Base-by-base conservation (phyloP, 2,797 vertebrate genomes). In the Petrocephalus schoutedeni region DNA sequence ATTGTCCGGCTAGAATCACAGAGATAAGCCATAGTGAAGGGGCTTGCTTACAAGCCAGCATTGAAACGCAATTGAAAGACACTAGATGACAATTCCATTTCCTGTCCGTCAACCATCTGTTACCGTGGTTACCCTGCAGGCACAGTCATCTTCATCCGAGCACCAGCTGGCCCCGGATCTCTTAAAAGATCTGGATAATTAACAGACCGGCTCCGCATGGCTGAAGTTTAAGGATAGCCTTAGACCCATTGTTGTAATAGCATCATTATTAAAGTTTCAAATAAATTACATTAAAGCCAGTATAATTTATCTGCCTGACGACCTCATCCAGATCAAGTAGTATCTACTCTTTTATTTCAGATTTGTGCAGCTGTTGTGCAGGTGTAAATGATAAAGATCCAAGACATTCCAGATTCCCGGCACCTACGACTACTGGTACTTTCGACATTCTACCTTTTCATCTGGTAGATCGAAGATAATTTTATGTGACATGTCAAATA, bases 191-290 rank as follows among this genome's bases (percentile, higher is more conserved):
- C 53, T 32, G 12, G 23, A 45, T 58, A 86, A 58, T 86, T 57
- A 86, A 57, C 56, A n/a, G 54, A 41, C 16, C 5, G 16, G 53
- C 56, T n/a, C 19, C 53, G 53, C 84, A 41, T 16, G 84, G 54
- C 56, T 58, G 54, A 54, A 19, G 84, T 36, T 58, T 57, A 86
- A 86, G 53, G 84, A 86, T 10, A 58, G 32, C 56, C 32, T 86
- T 86, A 14, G 32, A 10, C 54, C 28, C 28, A 23, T 58, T 32
- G 23, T 58, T 32, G 19, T 32, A 58, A 16, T 28, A 59, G 54
- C 54, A 56, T 86, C 14, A 86, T 57, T 32, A 86, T 86, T 21
- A 86, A 84, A 84, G 64, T 71, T 71, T 71, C 64, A 80, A 80
- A 80, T 45, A 49, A 80, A 80, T 80, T 45, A 49, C 19, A 80